Base-by-base conservation (phyloP, 2,888 invertebrate species). In the Sarcophaga caerulescens region DNA sequence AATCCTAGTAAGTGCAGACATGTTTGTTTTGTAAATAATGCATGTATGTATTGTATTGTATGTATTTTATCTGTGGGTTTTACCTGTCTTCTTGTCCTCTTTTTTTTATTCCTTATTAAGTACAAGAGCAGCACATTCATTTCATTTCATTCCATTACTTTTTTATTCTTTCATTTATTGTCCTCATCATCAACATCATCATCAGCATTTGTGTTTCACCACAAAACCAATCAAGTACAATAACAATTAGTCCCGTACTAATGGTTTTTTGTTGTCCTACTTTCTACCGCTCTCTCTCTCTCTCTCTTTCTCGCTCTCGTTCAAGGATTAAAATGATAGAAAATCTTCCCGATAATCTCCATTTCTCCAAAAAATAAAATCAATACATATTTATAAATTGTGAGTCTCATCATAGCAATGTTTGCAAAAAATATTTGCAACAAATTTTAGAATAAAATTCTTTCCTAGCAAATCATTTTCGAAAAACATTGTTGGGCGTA, bases 11-110 rank as follows among this genome's bases (percentile, higher is more conserved):
- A 70, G 52, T 70, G 47, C 23, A 70, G 5, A 68, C 45, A 12
- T 45, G 4, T 79, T 71, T 63, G 57, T 65, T 78, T 52, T 14
- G 23, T 71, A 23, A 74, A 60, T 44, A 35, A 19, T 66, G 44
- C 17, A 59, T 44, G n/a, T 60, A 44, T 71, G 23, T n/a, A 35
- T 57, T 57, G 25, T 45, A 52, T 52, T 45, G 45, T 45, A 45
- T 68, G 19, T n/a, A 59, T 84, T 76, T 84, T 85, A 71, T 68
- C 57, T 81, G 60, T 59, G 66, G 21, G 57, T 77, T 77, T 62
- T 25, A 23, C 12, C 65, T 76, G 35, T 66, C 57, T 45, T 62
- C 81, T 35, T 35, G 1, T 0, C 8, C 8, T 35, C 8, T 35
- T 35, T 35, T 35, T 35, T 10, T 35, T 35, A 8, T 35, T 35